Conservation (phyloP, 2,888 invertebrate genomes). For the Andrena haemorrhoa region DNA sequence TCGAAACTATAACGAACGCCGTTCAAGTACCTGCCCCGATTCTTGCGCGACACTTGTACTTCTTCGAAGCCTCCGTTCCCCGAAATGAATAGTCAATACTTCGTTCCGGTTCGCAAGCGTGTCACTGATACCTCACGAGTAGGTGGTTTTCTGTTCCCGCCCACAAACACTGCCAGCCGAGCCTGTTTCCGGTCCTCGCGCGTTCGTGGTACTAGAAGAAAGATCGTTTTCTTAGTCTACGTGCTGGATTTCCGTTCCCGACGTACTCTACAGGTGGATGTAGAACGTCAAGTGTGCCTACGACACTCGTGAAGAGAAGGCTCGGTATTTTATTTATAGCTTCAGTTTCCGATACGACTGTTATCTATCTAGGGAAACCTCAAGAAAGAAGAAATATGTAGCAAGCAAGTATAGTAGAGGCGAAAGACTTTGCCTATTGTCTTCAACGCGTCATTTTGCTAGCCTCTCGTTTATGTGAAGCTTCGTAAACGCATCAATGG, state of each 20-base stretch:
- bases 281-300: neutral
- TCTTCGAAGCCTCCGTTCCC: neutral
- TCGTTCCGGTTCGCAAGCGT: no score
- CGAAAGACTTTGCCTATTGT: neutral
- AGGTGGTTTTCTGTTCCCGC: no score
- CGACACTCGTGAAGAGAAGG: neutral
- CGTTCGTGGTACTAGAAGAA: neutral
- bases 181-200: neutral
- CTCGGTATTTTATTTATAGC: conserved; percentile 17
- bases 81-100: neutral
- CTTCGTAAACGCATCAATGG: no score
- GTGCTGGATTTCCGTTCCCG: neutral
- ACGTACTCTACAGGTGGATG: conserved; percentile 16
- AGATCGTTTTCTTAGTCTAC: neutral
- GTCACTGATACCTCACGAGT: no score
- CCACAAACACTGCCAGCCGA: neutral
- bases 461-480: no score
- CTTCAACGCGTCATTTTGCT: neutral
- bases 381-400: no score
- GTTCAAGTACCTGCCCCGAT: neutral
- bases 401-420: neutral
- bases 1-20: neutral
- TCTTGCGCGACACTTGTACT: neutral
- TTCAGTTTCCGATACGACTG: conserved; percentile 3
- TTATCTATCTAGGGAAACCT: neutral